A percentile compares a stretch with the other conserved stretches of the same genome.
These are phyloP conservation scores for Pseudomyrmex cubaensis DNA, from an alignment of 1,140 invertebrate genomes.

Conservation along the genomic window DNA sequence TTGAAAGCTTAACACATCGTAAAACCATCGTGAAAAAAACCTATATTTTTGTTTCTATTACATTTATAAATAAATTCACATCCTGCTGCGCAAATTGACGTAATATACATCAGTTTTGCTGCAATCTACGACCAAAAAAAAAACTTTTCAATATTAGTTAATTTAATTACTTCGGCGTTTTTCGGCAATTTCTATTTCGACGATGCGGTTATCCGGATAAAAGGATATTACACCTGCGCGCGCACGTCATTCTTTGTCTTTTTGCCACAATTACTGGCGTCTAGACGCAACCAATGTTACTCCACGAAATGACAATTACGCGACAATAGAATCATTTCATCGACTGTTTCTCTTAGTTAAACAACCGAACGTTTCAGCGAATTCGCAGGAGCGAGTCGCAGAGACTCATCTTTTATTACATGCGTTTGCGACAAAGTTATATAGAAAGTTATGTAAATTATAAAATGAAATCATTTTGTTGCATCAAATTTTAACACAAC, in stretches of 20 bases:
- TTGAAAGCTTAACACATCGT: slow-evolving; percentile 16
- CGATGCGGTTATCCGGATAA: slow-evolving; percentile 16
- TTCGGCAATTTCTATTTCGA: slow-evolving; percentile 1
- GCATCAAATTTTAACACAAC: neutral
- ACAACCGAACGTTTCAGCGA: slow-evolving; percentile 13
- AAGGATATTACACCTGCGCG: slow-evolving; percentile 65
- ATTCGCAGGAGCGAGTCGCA: no score
- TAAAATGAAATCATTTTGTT: neutral
- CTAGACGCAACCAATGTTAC: slow-evolving; percentile 70
- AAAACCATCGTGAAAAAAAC: slow-evolving; percentile 46
- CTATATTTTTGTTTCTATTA: slow-evolving; percentile 32
- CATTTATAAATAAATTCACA: slow-evolving; percentile 15
- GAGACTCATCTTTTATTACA: no score
- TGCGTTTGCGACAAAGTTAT: no score
- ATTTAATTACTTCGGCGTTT: slow-evolving; percentile 66
- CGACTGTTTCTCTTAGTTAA: slow-evolving; percentile 54
- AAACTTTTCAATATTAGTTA: slow-evolving; percentile 1
- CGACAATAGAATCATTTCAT: slow-evolving; percentile 54
- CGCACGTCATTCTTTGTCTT: slow-evolving; percentile 67
- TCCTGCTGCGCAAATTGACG: neutral
- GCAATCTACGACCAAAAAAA: neutral
- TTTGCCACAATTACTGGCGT: slow-evolving; percentile 73
- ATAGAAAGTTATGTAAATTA: no score
- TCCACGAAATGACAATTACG: slow-evolving; percentile 74
- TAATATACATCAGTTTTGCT: neutral